phyloP scores from a whole-genome alignment of 2,113 vertebrate species.

The Oenanthe oenanthe region DNA sequence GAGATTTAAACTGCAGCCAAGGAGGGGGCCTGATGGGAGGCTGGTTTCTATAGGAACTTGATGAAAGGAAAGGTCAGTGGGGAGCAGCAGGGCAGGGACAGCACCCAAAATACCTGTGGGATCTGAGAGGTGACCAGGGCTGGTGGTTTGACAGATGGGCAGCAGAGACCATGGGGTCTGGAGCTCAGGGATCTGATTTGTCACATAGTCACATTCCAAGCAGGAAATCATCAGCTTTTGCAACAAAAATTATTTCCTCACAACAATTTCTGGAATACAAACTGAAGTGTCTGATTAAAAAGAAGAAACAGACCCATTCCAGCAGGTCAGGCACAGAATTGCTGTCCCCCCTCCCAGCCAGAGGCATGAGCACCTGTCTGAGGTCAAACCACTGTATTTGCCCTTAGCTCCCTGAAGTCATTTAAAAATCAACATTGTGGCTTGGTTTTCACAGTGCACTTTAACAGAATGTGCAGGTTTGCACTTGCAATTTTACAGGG shows the following conservation, averaged over 20 bases:
- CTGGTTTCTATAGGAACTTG: neutral
- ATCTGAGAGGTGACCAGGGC: neutral
- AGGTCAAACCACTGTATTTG: neutral
- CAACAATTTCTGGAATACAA: neutral
- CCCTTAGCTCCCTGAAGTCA: neutral
- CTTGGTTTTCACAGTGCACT: neutral
- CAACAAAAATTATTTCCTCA: neutral
- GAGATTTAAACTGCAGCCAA: neutral
- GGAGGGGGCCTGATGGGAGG: neutral
- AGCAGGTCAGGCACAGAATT: neutral
- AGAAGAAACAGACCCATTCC: neutral
- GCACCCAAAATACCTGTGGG: neutral
- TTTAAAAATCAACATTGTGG: neutral
- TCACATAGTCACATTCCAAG: neutral
- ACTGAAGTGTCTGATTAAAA: neutral
- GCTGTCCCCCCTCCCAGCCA: neutral
- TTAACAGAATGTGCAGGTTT: neutral
- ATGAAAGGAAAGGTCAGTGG: neutral
- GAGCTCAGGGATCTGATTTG: neutral
- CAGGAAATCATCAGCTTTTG: neutral
- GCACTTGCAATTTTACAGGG: neutral
- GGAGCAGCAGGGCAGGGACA: neutral
- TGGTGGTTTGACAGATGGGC: neutral
- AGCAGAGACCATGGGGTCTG: neutral
- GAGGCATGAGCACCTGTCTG: neutral